phyloP scores from a whole-genome alignment of 2,113 vertebrate genomes.

The Pagrus major region DNA sequence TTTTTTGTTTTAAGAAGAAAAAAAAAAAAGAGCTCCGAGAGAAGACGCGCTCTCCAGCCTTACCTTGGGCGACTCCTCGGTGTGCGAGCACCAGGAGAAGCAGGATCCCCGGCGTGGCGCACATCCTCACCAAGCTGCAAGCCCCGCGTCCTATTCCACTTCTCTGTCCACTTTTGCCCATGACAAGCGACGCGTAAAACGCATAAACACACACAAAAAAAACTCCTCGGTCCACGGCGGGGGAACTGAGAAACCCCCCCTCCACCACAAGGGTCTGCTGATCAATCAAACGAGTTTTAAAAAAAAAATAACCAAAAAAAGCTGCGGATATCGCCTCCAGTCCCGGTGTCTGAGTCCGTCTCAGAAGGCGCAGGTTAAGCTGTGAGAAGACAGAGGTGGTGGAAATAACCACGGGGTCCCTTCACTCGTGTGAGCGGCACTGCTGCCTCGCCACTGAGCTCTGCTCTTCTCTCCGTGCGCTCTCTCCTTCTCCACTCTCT shows the following conservation, averaged over 20 bases:
- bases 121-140: slow-evolving; percentile 85
- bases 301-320: slow-evolving; percentile 5
- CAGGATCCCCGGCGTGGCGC: slow-evolving; percentile 88
- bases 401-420: slow-evolving; percentile 63
- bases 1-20: too few relatives aligned
- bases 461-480: slow-evolving; percentile 55
- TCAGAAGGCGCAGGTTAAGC: slow-evolving; percentile 43
- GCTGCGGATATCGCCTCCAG: slow-evolving; percentile 17
- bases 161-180: slow-evolving; percentile 90
- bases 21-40: not conserved
- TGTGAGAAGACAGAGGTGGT: slow-evolving; percentile 41
- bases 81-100: slow-evolving; percentile 87
- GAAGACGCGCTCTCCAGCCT: slow-evolving; percentile 62
- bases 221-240: slow-evolving; percentile 69
- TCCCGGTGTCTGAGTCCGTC: slow-evolving; percentile 45
- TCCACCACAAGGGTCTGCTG: slow-evolving; percentile 45
- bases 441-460: too few relatives aligned
- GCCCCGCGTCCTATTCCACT: slow-evolving; percentile 86
- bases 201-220: slow-evolving; percentile 61
- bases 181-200: slow-evolving; percentile 70
- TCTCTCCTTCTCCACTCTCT: slow-evolving; percentile 58
- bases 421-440: too few relatives aligned
- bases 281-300: slow-evolving; percentile 43
- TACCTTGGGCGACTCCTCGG: slow-evolving; percentile 90
- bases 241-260: slow-evolving; percentile 15